Base-by-base conservation (phyloP, 2,113 vertebrate species). In the Tenebrosternarchus preto region DNA sequence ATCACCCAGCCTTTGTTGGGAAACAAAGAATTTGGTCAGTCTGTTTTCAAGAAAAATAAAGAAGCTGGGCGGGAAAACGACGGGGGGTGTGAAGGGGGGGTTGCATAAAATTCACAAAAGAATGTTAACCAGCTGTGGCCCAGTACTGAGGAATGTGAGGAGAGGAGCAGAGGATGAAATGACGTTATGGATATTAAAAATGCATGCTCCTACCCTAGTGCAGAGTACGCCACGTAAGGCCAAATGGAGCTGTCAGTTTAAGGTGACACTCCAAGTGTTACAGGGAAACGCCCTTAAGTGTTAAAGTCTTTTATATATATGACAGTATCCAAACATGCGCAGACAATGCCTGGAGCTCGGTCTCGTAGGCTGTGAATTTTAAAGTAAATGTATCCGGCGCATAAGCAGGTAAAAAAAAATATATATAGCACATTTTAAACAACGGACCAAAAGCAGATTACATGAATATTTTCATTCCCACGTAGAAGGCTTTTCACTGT, bases 21-120 rank as follows among this genome's bases (percentile, higher is more conserved):
- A 83, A 88, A 91, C 90, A 93, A 92, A 90, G 89, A 87, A 80
- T 77, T 77, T 84, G 87, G 75, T 83, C 82, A 87, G 84, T 90
- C 88, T 91, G 91, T 92, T 90, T 92, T 88, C 83, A 90, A 84
- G 82, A 87, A 85, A 89, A 91, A 90, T 88, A 91, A 88, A 88
- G 86, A 87, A 83, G 77, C 24, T 73, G 72, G 80, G 75, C 83
- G 73, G 77, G 75, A 82, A n/a, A 57, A 72, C 12, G 43, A 12
- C 43, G 43, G 12, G 11, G 59, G n/a, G 76, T 79, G 82, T 66
- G 73, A 24, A 25, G 77, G 82, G 83, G 81, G 5, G 25, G 85
- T 9, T 72, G 80, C 60, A 67, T 66, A 53, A 73, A 66, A 50
- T 43, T 46, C 72, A 66, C 66, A 53, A 29, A 75, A 59, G 24